phyloP scores from a whole-genome alignment of 2,113 vertebrate genomes.

The Emydocephalus ijimae region DNA sequence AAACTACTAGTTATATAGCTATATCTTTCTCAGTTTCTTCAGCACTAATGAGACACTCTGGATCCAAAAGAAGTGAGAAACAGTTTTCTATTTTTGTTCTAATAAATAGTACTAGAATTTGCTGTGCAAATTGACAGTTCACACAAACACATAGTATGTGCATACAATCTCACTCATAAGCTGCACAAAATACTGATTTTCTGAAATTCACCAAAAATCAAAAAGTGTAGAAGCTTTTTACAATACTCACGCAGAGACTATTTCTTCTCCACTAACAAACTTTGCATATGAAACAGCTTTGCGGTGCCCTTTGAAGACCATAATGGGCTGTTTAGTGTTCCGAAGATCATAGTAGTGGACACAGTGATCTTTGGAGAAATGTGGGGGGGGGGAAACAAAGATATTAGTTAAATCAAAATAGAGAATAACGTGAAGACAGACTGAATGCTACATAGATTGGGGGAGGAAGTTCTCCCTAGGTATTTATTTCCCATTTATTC shows the following conservation, averaged over 20 bases:
- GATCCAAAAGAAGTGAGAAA: conserved; percentile 15
- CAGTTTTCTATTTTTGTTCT: conserved; percentile 12
- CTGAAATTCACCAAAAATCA: not conserved
- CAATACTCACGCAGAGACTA: conserved; percentile 96
- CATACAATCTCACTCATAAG: not conserved
- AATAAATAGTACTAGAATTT: not conserved
- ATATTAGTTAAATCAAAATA: not conserved
- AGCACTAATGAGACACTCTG: not conserved
- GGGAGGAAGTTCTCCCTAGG: not conserved
- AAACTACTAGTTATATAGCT: not conserved
- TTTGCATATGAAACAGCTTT: conserved; percentile 98
- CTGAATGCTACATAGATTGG: not conserved
- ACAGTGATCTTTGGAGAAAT: conserved; percentile 86
- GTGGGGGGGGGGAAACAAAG: not conserved
- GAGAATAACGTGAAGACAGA: not conserved
- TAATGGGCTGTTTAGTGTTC: conserved; percentile 99
- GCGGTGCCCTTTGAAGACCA: conserved; percentile 98
- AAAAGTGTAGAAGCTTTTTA: not conserved
- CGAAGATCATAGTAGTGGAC: conserved; percentile 99
- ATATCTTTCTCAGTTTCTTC: not conserved
- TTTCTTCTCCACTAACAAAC: conserved; percentile 97
- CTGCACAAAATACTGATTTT: fast-evolving
- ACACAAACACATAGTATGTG: fast-evolving
- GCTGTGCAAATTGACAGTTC: conserved; percentile 43
- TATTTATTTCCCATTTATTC: not conserved